These are phyloP conservation scores for Mycetomoellerius zeteki DNA, from an alignment of 1,140 invertebrate genomes.

Conservation along the genomic window DNA sequence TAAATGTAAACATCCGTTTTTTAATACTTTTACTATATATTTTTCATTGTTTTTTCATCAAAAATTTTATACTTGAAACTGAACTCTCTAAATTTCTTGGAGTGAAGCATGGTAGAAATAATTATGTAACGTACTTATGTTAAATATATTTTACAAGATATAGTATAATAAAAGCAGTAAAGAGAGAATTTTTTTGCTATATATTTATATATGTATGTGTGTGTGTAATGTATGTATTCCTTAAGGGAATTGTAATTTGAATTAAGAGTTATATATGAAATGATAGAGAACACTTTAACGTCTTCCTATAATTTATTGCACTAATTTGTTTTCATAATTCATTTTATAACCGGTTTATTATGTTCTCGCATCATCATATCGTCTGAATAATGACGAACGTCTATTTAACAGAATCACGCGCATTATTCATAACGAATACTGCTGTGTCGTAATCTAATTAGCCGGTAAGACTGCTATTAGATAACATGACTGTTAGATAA, in stretches of 20 bases:
- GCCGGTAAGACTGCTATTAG: conserved; percentile 28
- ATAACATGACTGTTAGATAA: conserved; percentile 37
- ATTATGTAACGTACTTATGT: background rate
- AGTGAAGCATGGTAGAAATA: background rate
- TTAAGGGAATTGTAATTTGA: background rate
- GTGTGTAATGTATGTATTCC: background rate
- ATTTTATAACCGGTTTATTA: conserved; percentile 37
- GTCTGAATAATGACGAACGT: conserved; percentile 26
- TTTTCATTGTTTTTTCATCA: background rate
- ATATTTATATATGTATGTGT: background rate
- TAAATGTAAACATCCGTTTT: background rate
- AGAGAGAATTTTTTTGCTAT: background rate
- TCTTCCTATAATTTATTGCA: conserved; percentile 28
- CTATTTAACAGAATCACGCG: conserved; percentile 35
- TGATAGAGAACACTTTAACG: background rate
- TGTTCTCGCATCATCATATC: background rate
- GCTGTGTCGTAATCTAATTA: conserved; percentile 52
- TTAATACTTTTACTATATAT: background rate
- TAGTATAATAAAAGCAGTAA: background rate
- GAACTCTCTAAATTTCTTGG: background rate
- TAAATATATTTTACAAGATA: background rate
- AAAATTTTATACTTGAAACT: too few relatives aligned
- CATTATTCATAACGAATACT: conserved; percentile 55
- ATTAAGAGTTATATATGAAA: background rate
- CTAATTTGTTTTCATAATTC: conserved; percentile 1